Base-by-base conservation (phyloP, 2,113 vertebrate species). In the Ariopsis seemanni region DNA sequence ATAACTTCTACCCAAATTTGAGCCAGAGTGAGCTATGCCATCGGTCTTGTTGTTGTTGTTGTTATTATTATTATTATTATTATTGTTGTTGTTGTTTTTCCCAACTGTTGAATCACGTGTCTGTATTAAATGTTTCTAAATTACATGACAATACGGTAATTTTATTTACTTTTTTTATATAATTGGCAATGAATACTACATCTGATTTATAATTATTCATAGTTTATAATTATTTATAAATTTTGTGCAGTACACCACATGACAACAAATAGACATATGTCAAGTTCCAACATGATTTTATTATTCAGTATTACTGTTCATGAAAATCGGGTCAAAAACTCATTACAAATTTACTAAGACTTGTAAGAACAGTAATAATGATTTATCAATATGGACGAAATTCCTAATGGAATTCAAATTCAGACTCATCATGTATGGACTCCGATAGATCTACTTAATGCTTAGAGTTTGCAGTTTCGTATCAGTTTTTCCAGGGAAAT, bases 401-500 rank as follows among this genome's bases (percentile, higher is more conserved):
- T 74, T 20, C 71, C 7, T 48, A 52, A 52, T 14, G 48, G 12
- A 78, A 27, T 55, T 17, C n/a, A 55, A 17, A n/a, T 14, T 52
- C 20, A 52, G 27, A 58, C 34, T 71, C 30, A 30, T 22, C 52
- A n/a, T 4, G 22, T 7, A 34, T 20, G 34, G 62, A 52, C 25
- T 69, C 42, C 55, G 60, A 60, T 55, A 62, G 57, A 42, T 77
- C 52, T 83, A 57, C 10, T 58, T 25, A 42, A 85, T 79, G 17
- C 58, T 75, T 79, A n/a, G 62, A 65, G 52, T 62, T 58, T 42
- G 69, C 58, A 78, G 52, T 42, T 42, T 42, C 34, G 2, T 48
- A 62, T 79, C 48, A 67, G 48, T 71, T 42, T 27, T 57, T 65
- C 69, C 52, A 81, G 14, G 74, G 22, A 50, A 77, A 81, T 78